Base-by-base conservation (phyloP, 1,140 invertebrate species). In the Procambarus clarkii region DNA sequence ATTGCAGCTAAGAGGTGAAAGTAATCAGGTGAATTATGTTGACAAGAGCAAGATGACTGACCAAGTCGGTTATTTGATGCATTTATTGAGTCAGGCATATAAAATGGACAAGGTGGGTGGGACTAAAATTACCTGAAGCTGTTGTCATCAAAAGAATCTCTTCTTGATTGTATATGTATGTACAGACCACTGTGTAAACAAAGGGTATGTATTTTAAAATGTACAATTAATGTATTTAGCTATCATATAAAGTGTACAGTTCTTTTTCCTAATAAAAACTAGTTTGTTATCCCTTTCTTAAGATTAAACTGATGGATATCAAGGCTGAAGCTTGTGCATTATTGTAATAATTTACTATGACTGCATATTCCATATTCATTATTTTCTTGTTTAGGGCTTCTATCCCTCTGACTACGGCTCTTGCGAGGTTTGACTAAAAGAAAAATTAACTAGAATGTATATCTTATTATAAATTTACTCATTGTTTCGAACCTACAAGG, bases 121-220 rank as follows among this genome's bases (percentile, higher is more conserved):
- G 77, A 91, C 81, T 34, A 50, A 69, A 60, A 34, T 34, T 84
- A 71, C 89, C 76, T 91, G 79, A 89, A 85, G 79, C 58, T 89
- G 89, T 85, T 86, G 76, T 91, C 89, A 91, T 85, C 82, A 91
- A 85, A 91, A 85, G 83, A 91, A 91, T 91, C 89, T 88, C 86
- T 83, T 83, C 77, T 78, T 85, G 79, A 85, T 85, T 85, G 89
- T 91, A 91, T 85, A 91, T 91, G 89, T 91, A 91, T 91, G 89
- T 91, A 91, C 89, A 91, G 89, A 91, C 89, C 89, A 86, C 77
- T 91, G 89, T 91, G 89, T 91, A 91, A 91, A 91, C 89, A 91
- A 91, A 91, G 83, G 89, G 89, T 91, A 91, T 91, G 89, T 91
- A 91, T 91, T 91, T 91, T 91, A 91, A 91, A 91, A 91, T 91